These are phyloP conservation scores for Plectrocnemia conspersa DNA, from an alignment of 1,140 invertebrate species.

Conservation along the genomic window DNA sequence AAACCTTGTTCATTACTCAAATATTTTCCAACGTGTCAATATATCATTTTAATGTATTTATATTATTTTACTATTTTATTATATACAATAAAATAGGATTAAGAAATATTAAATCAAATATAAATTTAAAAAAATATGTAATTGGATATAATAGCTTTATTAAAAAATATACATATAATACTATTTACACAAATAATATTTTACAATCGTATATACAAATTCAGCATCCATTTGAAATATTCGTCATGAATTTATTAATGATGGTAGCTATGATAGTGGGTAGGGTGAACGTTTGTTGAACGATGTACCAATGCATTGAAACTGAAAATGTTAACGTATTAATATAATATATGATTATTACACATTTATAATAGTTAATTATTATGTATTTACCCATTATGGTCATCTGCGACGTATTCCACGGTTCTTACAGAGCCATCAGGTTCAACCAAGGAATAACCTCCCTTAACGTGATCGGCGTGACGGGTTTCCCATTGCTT, in stretches of 20 bases:
- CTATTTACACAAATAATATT: neutral
- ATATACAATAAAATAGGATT: too few relatives aligned
- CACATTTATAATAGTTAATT: too few relatives aligned
- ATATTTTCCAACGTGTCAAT: too few relatives aligned
- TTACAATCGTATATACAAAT: neutral
- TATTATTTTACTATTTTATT: too few relatives aligned
- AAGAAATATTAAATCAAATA: too few relatives aligned
- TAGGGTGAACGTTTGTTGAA: neutral
- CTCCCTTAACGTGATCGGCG: conserved; percentile 49
- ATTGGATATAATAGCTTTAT: too few relatives aligned
- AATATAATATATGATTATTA: too few relatives aligned
- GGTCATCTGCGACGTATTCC: conserved; percentile 46
- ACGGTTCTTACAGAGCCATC: conserved; percentile 49
- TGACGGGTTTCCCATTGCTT: conserved; percentile 49
- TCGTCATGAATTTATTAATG: neutral
- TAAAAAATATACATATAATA: neutral
- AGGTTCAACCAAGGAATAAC: conserved; percentile 45
- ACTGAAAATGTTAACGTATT: neutral
- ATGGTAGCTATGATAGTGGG: neutral
- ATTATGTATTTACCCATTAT: conserved; percentile 40
- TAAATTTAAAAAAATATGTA: too few relatives aligned
- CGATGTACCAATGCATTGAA: neutral
- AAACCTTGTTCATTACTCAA: too few relatives aligned
- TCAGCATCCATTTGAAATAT: neutral
- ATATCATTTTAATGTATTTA: too few relatives aligned